These are phyloP conservation scores for Tolypeutes matacus DNA, from an alignment of 2,797 vertebrate species.

Conservation along the genomic window DNA sequence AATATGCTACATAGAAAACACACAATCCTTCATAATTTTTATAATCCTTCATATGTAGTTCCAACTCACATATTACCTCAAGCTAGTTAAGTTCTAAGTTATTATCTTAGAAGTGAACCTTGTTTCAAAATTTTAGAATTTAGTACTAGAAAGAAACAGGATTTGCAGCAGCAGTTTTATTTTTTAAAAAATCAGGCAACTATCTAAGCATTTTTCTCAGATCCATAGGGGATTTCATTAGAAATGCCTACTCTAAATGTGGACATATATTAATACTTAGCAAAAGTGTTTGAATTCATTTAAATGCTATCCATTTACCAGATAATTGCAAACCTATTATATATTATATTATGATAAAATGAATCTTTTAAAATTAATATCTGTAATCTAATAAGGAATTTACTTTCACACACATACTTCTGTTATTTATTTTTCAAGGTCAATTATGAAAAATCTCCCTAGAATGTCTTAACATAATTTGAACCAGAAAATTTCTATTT, in stretches of 20 bases:
- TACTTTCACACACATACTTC: not conserved
- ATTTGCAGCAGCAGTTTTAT: not conserved
- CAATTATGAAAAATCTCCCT: not conserved
- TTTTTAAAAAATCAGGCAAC: not conserved
- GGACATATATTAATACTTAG: not conserved
- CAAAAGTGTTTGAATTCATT: conserved; percentile 2
- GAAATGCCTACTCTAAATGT: not conserved
- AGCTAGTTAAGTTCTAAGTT: not conserved
- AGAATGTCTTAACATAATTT: not conserved
- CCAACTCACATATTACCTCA: not conserved
- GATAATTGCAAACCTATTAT: not conserved
- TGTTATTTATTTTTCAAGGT: not conserved
- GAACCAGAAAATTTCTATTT: not conserved
- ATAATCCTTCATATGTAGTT: not conserved
- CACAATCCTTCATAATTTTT: not conserved
- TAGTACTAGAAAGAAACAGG: not conserved
- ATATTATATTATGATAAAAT: not conserved
- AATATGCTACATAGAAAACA: not conserved
- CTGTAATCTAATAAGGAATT: not conserved
- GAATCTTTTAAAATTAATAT: not conserved
- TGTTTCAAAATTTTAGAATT: not conserved
- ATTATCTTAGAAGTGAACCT: not conserved
- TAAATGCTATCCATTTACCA: not conserved
- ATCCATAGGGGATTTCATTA: not conserved
- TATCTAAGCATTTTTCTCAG: not conserved